Evolutionary conservation across 2,113 vertebrate genomes (phyloP).

Genomic region (Eulemur rufifrons): DNA sequence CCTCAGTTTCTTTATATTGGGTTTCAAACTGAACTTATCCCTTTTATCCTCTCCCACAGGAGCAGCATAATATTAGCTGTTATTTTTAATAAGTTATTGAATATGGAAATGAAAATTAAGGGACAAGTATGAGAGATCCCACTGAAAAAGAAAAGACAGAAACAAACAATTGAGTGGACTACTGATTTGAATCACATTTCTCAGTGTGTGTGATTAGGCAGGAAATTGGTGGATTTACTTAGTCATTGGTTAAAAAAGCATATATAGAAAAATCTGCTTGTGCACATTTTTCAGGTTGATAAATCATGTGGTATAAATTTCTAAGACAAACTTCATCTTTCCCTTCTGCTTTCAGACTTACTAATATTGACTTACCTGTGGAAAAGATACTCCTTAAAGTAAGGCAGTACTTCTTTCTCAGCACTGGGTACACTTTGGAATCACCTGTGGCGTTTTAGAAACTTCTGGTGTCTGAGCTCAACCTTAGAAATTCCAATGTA

Average conservation of each 20-base stretch:
- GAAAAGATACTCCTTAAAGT: background rate
- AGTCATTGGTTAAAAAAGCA: background rate
- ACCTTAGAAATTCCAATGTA: background rate
- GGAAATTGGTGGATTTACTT: background rate
- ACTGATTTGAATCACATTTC: background rate
- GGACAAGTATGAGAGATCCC: background rate
- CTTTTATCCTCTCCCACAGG: background rate
- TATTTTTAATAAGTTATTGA: background rate
- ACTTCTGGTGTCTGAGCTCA: background rate
- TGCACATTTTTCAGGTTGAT: background rate
- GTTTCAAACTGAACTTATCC: background rate
- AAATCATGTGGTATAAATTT: background rate
- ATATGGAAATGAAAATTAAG: background rate
- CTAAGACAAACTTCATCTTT: background rate
- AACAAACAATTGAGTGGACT: background rate
- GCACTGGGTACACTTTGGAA: background rate
- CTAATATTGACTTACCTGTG: background rate
- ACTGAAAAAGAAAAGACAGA: background rate
- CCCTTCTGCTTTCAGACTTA: background rate
- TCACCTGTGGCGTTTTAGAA: background rate
- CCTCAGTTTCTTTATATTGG: background rate
- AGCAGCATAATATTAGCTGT: background rate
- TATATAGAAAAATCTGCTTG: background rate
- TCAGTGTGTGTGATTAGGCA: background rate
- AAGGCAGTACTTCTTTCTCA: background rate